Evolutionary conservation across 23 tunicate species (phyloP), one percentile per base, ranked within the genome.

Genomic region (Ascidia mentula): DNA sequence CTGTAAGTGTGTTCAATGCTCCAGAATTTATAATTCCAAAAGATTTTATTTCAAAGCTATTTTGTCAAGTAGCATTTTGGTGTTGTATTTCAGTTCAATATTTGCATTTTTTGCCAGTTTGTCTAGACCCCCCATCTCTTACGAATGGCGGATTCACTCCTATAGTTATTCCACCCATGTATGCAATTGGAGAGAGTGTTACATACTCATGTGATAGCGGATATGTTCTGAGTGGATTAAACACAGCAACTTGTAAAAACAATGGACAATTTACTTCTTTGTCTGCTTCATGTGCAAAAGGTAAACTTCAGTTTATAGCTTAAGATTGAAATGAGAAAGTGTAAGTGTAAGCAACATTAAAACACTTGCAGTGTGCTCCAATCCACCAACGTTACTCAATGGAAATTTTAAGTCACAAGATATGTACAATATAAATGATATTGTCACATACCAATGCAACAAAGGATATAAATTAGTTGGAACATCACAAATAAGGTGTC

Each of bases 201-300:
- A 71, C 75, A 18, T 71, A 71, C 34, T 28, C 75, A 6, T 71
- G 75, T 12, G 13, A 3, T 17, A 28, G 18, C 18, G 75, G 40
- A 18, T 71, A 34, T 36, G 18, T 36, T 71, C 75, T 71, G 24
- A n/a, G 32, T 34, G 75, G 75, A 71, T 3, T 6, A 71, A 71
- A 71, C 30, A 71, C 75, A 34, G 75, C 32, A 3, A 18, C 35
- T 9, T 71, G 75, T 36, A 35, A 71, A 71, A 35, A 4, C 34
- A 35, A 71, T 71, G 75, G 75, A 71, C 4, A 34, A 34, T 71
- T 3, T 36, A 71, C 75, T 34, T 35, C 75, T 28, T 71, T 71
- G 13, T 4, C 75, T 71, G 75, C 75, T 34, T 28, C 75, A 34
- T 71, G 75, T 18, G 13, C 8, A 6, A 34, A 34, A 71, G 75